Conservation (phyloP, 2,888 invertebrate species). For the Gryllus longicercus region DNA sequence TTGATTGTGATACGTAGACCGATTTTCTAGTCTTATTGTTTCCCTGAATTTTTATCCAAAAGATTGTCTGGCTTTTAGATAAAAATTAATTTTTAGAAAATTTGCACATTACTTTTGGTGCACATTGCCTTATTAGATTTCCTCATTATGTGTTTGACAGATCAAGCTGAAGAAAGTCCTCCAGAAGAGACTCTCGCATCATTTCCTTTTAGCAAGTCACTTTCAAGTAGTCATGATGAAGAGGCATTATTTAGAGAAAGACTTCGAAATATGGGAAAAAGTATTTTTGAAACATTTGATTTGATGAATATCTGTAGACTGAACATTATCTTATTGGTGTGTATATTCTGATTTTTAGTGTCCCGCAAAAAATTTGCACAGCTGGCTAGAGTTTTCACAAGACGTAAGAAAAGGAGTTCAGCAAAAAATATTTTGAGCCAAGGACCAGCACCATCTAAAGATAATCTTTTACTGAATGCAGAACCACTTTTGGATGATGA, state of each 20-base stretch:
- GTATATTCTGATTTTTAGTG: slow-evolving; percentile 48
- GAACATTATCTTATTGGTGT: neutral
- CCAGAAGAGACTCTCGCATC: slow-evolving; percentile 34
- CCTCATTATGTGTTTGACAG: slow-evolving; percentile 24
- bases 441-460: slow-evolving; percentile 40
- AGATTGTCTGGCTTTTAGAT: too few relatives aligned
- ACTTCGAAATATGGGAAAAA: slow-evolving; percentile 77
- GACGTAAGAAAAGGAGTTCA: slow-evolving; percentile 52
- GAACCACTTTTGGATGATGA: slow-evolving; percentile 40
- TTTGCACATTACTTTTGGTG: neutral
- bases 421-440: slow-evolving; percentile 38
- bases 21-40: too few relatives aligned
- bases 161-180: slow-evolving; percentile 36
- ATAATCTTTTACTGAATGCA: slow-evolving; percentile 40
- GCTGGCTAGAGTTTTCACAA: slow-evolving; percentile 71
- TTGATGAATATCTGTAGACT: neutral
- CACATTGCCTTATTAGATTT: neutral
- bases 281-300: slow-evolving; percentile 47
- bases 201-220: slow-evolving; percentile 33
- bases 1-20: too few relatives aligned
- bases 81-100: too few relatives aligned
- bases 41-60: too few relatives aligned
- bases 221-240: slow-evolving; percentile 50
- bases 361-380: slow-evolving; percentile 79
- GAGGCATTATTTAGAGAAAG: slow-evolving; percentile 72